These are phyloP conservation scores for Macrosteles quadrilineatus DNA, from an alignment of 1,140 invertebrate genomes.

Conservation along the genomic window DNA sequence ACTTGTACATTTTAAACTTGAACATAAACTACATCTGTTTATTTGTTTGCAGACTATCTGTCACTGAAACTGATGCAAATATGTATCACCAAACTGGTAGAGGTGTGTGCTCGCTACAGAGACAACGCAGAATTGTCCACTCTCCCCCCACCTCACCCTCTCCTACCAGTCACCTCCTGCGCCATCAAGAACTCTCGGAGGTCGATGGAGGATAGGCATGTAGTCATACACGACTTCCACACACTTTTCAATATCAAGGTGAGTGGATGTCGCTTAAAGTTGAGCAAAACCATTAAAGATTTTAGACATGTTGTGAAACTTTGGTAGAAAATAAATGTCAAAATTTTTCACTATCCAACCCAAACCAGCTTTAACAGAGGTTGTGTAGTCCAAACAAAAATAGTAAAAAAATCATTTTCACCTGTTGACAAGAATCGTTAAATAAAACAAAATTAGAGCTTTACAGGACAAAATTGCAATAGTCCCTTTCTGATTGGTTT, in stretches of 20 bases:
- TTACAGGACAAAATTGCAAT: too few species aligned
- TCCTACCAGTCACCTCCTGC: slow-evolving; percentile 50
- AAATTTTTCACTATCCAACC: too few species aligned
- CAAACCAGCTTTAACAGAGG: too few species aligned
- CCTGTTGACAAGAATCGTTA: too few species aligned
- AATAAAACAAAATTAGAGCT: too few species aligned
- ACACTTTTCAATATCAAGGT: slow-evolving; percentile 67
- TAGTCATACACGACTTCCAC: slow-evolving; percentile 72
- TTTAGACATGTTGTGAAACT: neutral
- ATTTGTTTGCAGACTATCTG: slow-evolving; percentile 62
- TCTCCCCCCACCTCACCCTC: slow-evolving; percentile 52
- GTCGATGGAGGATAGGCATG: slow-evolving; percentile 85
- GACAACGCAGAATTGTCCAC: slow-evolving; percentile 54
- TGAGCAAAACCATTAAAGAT: too few species aligned
- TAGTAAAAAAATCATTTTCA: too few species aligned
- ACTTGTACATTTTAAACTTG: too few species aligned
- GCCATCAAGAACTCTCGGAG: slow-evolving; percentile 67
- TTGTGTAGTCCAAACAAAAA: too few species aligned
- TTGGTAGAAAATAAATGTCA: neutral
- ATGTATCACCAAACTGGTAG: slow-evolving; percentile 68
- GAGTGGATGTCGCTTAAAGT: slow-evolving; percentile 36
- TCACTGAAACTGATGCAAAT: slow-evolving; percentile 71
- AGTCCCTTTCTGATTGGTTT: too few species aligned
- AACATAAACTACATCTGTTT: too few species aligned
- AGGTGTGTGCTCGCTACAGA: slow-evolving; percentile 65